Evolutionary conservation across 1,140 invertebrate species (phyloP), one percentile per base, ranked within the genome.

Genomic region (Asobara japonica): DNA sequence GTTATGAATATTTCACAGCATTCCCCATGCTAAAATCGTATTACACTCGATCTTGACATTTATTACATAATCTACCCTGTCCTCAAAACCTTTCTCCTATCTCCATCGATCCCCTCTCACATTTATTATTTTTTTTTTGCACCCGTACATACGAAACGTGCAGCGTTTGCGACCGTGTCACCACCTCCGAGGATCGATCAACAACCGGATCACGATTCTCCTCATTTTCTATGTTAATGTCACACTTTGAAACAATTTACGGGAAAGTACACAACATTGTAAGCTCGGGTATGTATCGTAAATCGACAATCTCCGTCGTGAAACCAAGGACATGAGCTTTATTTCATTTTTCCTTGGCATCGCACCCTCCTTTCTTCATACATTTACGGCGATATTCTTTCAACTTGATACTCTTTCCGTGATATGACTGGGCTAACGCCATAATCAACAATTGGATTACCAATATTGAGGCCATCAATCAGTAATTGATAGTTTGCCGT

Each of bases 11-110:
- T 45, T 45, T 45, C 41, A 45, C 41, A 45, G 18, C 41, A 56
- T 56, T 56, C 22, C 25, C 4, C 51, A 56, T 56, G 6, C 51
- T 56, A 56, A 56, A 69, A 36, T 62, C 56, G n/a, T 62, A 20
- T 48, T 64, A 65, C 38, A 71, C 18, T 71, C 69, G 29, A 65
- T 71, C 60, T 71, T 71, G 69, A 65, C 60, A 65, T 71, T 64
- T 65, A 71, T 71, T 71, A 51, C 61, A 71, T 65, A 45, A 71
- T 71, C 62, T 71, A 65, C 25, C 61, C 38, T 48, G 69, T 29
- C 69, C 36, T 71, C 31, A 71, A 61, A 65, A 64, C 61, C 60
- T 64, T 71, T 65, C 56, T 64, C 69, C 48, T 60, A 60, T 60
- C 66, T 31, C 29, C 69, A 71, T 71, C 69, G 69, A 71, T 71